Base-by-base conservation (phyloP, 2,797 vertebrate species). In the Phyllotis vaccarum region DNA sequence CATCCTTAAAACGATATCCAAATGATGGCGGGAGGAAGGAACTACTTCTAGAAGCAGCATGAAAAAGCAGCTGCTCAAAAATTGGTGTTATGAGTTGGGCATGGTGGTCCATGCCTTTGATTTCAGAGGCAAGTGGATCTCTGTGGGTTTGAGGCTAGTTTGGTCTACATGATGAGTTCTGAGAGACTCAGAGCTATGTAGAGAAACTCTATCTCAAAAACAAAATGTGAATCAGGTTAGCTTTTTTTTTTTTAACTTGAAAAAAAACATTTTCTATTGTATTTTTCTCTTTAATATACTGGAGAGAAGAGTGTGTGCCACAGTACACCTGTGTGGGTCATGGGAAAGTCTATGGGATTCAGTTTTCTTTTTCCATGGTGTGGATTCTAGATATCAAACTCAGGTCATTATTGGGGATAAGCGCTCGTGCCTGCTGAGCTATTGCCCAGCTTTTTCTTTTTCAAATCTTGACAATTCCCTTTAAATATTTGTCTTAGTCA, bases 1-100 rank as follows among this genome's bases (percentile, higher is more conserved):
- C 52, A 85, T 80, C 64, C 79, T 78, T 90, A 27, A 62, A 96
- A 13, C 56, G 46, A 56, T 49, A 78, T 34, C 2, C 46, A 96
- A 96, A 85, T 70, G 79, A 90, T 9, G 27, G 21, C 10, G 22
- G 31, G 72, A 81, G 58, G 22, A 64, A 8, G 74, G 16, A 14
- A 6, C 82, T 54, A 31, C 24, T 90, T 92, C n/a, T 46, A 87
- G 64, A 94, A 31, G 4, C 90, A 93, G 74, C 22, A 19, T 6
- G 34, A n/a, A n/a, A 19, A 7, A 31, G 31, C 62, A 16, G 43
- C 43, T 52, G n/a, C 62, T 89, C 94, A 79, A 93, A 93, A 86
- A 16, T 27, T 14, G 40, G 40, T 74, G 13, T 43, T 74, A 74
- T 13, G 43, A 85, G 43, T 34, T n/a, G 12, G 31, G 46, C 31